Conservation (phyloP, 2,888 invertebrate species). For the Latheticus oryzae region DNA sequence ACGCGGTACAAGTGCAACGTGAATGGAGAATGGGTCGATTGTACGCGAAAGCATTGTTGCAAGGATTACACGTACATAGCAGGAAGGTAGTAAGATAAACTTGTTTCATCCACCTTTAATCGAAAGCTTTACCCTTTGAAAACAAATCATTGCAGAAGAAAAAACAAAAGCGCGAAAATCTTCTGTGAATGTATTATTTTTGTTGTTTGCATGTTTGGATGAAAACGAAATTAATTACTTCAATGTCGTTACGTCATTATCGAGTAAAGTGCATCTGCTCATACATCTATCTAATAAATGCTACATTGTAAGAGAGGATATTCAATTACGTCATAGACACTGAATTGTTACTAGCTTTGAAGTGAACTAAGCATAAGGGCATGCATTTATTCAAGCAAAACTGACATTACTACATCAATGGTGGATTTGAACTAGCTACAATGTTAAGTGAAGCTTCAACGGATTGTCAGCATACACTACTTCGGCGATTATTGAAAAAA, state of each 20-base stretch:
- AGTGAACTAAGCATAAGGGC: constrained; percentile 4
- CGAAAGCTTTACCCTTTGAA: too few relatives aligned
- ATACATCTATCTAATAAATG: constrained; percentile 7
- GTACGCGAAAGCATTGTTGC: constrained; percentile 73
- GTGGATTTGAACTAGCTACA: too few relatives aligned
- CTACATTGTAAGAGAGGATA: constrained; percentile 3
- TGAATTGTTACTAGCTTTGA: constrained; percentile 10
- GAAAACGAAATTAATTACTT: constrained; percentile 7
- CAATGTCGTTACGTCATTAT: constrained; percentile 6
- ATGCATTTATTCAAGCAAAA: constrained; percentile 13
- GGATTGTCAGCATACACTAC: too few relatives aligned
- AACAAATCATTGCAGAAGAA: background rate
- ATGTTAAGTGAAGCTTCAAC: too few relatives aligned
- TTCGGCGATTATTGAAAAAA: too few relatives aligned
- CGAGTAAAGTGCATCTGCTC: constrained; percentile 7
- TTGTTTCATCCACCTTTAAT: too few relatives aligned
- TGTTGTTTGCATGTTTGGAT: background rate
- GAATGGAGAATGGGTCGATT: constrained; percentile 72
- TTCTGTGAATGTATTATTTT: too few relatives aligned
- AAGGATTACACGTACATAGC: constrained; percentile 72
- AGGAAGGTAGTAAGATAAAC: constrained; percentile 73
- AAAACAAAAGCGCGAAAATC: too few relatives aligned
- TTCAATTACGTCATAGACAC: background rate
- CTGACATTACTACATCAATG: too few relatives aligned
- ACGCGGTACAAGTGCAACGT: constrained; percentile 72